Percentiles rank a stretch among this genome's conserved stretches.
These are phyloP conservation scores for Paragorgia papillata DNA, from an alignment of 92 coral and sea anemone species.

Conservation along the genomic window DNA sequence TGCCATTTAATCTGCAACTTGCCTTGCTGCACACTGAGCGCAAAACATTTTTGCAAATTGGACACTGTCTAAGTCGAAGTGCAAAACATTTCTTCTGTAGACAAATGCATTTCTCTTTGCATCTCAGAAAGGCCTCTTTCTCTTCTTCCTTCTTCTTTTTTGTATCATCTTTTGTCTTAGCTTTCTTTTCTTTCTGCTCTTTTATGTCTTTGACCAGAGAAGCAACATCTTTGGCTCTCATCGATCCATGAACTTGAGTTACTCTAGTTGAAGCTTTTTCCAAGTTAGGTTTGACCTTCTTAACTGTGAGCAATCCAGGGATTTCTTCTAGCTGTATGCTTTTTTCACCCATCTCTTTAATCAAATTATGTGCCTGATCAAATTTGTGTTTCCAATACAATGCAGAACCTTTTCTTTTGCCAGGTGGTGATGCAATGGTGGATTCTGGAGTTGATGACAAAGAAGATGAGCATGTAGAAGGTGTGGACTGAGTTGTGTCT, in stretches of 20 bases:
- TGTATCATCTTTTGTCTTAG: not conserved
- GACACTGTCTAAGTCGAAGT: no score
- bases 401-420: conserved; percentile 5
- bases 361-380: not conserved
- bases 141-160: no score
- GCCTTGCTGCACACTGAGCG: no score
- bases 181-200: not conserved
- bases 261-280: not conserved
- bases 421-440: not conserved
- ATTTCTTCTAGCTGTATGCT: not conserved
- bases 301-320: not conserved
- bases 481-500: no score
- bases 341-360: not conserved
- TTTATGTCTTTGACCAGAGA: not conserved
- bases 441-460: not conserved
- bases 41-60: no score
- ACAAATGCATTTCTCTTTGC: no score
- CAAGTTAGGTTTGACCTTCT: not conserved
- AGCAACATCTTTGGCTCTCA: not conserved
- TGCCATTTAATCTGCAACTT: no score
- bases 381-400: not conserved
- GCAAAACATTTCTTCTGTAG: no score
- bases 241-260: conserved; percentile 12
- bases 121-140: no score
- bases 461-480: no score